Conservation (phyloP, 2,888 invertebrate genomes). For the Punctoribates punctum region DNA sequence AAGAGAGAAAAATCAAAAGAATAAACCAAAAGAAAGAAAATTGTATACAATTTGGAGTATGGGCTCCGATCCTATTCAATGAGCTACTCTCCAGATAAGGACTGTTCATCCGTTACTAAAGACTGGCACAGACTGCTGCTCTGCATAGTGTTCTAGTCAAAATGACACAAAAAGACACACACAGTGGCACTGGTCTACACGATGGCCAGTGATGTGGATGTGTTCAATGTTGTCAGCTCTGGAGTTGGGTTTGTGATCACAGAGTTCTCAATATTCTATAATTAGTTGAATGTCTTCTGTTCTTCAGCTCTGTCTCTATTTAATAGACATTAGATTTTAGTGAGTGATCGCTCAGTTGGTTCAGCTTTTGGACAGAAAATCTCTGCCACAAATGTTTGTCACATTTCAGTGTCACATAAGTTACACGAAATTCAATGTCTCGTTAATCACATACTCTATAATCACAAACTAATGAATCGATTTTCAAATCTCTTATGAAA, state of each 20-base stretch:
- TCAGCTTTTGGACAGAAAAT: background rate
- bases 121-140: background rate
- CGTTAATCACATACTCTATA: background rate
- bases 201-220: background rate
- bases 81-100: conserved; percentile 8
- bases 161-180: background rate
- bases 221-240: background rate
- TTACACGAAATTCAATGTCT: background rate
- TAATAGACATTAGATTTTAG: background rate
- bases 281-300: background rate
- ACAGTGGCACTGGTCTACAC: background rate
- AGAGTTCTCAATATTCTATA: background rate
- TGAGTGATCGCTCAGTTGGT: background rate
- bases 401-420: background rate
- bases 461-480: too few species aligned
- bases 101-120: background rate
- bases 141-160: background rate
- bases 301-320: background rate
- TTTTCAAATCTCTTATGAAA: too few species aligned
- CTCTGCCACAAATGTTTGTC: background rate
- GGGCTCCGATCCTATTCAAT: background rate
- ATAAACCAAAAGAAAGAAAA: background rate
- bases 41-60: background rate
- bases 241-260: background rate
- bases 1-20: background rate